Evolutionary conservation across 2,888 invertebrate genomes (phyloP), one percentile per base, ranked within the genome.

Genomic region (Melieria picta): DNA sequence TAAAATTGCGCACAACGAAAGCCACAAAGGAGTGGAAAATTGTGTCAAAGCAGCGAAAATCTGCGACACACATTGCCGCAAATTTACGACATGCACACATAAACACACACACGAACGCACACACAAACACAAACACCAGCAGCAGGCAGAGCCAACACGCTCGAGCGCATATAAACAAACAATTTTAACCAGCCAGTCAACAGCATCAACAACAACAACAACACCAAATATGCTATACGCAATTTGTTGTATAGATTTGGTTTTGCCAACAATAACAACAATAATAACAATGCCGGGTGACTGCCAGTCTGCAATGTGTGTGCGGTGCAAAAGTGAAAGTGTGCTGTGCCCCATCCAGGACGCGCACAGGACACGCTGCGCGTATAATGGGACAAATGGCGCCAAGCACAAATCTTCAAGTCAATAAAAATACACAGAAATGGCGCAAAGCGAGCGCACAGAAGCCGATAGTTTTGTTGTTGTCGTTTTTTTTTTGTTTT

Each of bases 381-480:
- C 60, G 60, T 58, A 58, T 55, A 66, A 58, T 66, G 60, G 69
- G 72, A 73, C 65, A 72, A 47, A 69, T 71, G 74, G 76, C 76
- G 77, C 77, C 76, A 73, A 71, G 69, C 47, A 65, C 74, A 74
- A 72, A 77, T 75, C 73, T 77, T 76, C 55, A 71, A 77, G 70
- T 74, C 74, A 76, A 75, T 74, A 76, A 75, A 75, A 72, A 74
- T 72, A 13, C 10, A 61, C 52, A 63, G 3, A 30, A 30, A 30
- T 30, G 30, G 30, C 30, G 30, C 30, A 30, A 30, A 30, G 30
- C 30, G 3, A 30, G 30, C 30, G 30, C 30, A 30, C 30, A 30
- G 30, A 30, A 30, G 30, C 30, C 3, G 30, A 30, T 30, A 30
- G 30, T 30, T 30, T 30, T 30, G 30, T 30, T 30, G 30, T 30